phyloP scores from a whole-genome alignment of 2,797 vertebrate genomes.

The Dipus sagitta region DNA sequence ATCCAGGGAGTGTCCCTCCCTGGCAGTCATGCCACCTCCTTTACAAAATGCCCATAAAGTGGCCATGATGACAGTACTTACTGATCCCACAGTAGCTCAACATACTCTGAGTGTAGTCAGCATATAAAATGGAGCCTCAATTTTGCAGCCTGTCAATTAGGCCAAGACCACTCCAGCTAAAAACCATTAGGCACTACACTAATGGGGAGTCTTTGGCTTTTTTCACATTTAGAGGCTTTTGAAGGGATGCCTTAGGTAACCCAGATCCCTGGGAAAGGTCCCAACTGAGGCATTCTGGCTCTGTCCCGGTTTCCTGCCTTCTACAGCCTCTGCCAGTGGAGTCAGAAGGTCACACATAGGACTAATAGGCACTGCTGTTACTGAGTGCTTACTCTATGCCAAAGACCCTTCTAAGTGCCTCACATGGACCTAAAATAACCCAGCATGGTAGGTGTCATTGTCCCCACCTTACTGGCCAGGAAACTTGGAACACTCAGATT shows the following conservation, averaged over 20 bases:
- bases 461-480: neutral
- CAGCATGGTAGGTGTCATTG: neutral
- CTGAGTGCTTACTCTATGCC: accelerated
- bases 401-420: neutral
- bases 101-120: slow-evolving; percentile 8
- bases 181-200: slow-evolving; percentile 36
- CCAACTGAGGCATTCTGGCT: neutral
- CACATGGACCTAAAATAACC: neutral
- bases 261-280: slow-evolving; percentile 42
- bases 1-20: neutral
- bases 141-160: neutral
- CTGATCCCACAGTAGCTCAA: neutral
- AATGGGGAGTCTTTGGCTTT: slow-evolving; percentile 14
- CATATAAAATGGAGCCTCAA: slow-evolving; percentile 53
- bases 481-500: neutral
- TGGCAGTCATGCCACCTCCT: neutral
- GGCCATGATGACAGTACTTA: neutral
- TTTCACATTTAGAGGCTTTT: slow-evolving; percentile 51
- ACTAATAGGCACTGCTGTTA: neutral
- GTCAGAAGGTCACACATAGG: neutral
- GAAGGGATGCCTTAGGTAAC: slow-evolving; percentile 17
- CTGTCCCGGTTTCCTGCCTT: accelerated
- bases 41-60: slow-evolving; percentile 24
- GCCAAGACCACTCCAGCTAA: slow-evolving; percentile 29
- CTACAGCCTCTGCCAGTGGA: neutral